Evolutionary conservation across 2,888 invertebrate genomes (phyloP), one percentile per base, ranked within the genome.

Genomic region (Nomada hirtipes): DNA sequence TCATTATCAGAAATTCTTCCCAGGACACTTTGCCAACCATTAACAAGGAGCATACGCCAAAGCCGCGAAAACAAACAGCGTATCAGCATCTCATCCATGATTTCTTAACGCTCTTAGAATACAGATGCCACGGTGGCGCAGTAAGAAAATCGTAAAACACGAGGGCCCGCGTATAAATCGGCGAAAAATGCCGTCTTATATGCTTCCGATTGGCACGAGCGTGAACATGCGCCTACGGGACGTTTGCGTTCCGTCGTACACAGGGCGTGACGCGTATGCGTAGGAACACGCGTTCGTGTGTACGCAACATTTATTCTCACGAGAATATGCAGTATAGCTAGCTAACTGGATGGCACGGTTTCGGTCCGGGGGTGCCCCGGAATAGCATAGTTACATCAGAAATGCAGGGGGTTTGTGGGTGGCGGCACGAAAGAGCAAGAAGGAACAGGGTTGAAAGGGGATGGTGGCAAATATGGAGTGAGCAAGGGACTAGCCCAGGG

Each of bases 361-460:
- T 89, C 86, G 87, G 86, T 85, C 87, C 86, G 87, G 87, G 87
- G 85, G 87, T 88, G 87, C 88, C 86, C 84, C 76, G 88, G 86
- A 85, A 87, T 85, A 85, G 89, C 86, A 89, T 89, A 91, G 91
- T 92, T 92, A 91, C 89, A 92, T 90, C 90, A 89, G 91, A 91
- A 91, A 92, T 92, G 91, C 89, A 87, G 89, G 88, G 90, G 84
- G 79, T 65, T 47, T 57, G 82, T 64, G 84, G 82, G 79, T 79
- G 76, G 64, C 44, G 61, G 82, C 29, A 57, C 67, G 87, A 78
- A 83, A 79, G 80, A 85, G 88, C 57, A 82, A 85, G 86, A 85
- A 83, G 87, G 82, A 71, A 68, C 52, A 42, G 53, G 76, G 65
- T 42, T 74, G 73, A 55, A 67, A 60, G 61, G 76, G 84, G 83